Percentiles rank a stretch among this genome's conserved stretches.
Evolutionary conservation across 1,140 invertebrate species (phyloP).

Genomic region (Zaprionus ornatus): DNA sequence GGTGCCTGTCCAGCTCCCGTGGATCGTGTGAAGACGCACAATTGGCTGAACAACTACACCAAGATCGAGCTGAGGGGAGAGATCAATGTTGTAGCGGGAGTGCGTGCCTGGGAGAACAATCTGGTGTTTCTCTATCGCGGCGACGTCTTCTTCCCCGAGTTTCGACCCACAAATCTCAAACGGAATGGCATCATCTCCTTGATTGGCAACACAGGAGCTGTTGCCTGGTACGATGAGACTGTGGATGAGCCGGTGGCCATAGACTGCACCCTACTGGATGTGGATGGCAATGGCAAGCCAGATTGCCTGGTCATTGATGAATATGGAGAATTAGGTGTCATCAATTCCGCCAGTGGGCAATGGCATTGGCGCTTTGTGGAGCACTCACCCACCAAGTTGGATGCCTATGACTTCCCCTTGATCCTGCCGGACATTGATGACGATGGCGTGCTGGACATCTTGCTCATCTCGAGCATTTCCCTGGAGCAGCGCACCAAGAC

Average conservation of each 20-base stretch:
- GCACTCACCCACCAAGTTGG: conserved; percentile 84
- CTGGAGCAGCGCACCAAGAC: conserved; percentile 71
- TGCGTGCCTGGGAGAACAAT: conserved; percentile 86
- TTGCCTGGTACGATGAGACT: conserved; percentile 88
- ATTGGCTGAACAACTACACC: conserved; percentile 89
- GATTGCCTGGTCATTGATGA: conserved; percentile 90
- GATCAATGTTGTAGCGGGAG: conserved; percentile 88
- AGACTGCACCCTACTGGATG: conserved; percentile 89
- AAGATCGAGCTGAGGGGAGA: conserved; percentile 89
- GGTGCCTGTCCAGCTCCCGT: conserved; percentile 86
- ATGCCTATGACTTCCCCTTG: conserved; percentile 87
- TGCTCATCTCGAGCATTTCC: conserved; percentile 85
- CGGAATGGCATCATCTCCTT: conserved; percentile 86
- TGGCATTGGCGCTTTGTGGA: conserved; percentile 87
- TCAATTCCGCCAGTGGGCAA: conserved; percentile 88
- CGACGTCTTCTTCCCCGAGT: conserved; percentile 86
- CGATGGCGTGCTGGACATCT: conserved; percentile 88
- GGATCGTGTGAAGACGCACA: conserved; percentile 85
- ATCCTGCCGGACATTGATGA: conserved; percentile 89
- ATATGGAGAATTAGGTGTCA: conserved; percentile 87
- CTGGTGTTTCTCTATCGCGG: conserved; percentile 89
- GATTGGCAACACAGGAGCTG: conserved; percentile 86
- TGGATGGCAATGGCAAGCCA: conserved; percentile 87
- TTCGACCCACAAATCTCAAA: conserved; percentile 84
- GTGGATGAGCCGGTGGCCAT: conserved; percentile 87